phyloP scores from a whole-genome alignment of 2,888 invertebrate genomes.

The Temnothorax unifasciatus region DNA sequence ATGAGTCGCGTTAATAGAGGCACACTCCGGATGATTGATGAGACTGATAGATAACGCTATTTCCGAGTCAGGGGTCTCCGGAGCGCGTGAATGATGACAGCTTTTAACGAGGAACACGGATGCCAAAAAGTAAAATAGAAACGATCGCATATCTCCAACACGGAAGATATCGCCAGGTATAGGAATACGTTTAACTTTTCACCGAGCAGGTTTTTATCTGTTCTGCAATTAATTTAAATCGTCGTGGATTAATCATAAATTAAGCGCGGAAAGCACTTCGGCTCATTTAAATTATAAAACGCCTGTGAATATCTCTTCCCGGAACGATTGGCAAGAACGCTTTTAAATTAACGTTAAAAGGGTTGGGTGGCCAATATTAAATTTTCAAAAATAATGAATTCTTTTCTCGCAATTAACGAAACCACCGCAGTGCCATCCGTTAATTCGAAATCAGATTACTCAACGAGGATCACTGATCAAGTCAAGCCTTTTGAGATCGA shows the following conservation, averaged over 20 bases:
- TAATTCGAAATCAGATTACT: background rate
- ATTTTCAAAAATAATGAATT: background rate
- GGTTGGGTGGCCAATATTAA: background rate
- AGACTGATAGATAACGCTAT: slow-evolving; percentile 57
- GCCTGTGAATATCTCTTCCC: background rate
- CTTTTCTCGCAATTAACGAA: background rate
- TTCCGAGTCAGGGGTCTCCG: slow-evolving; percentile 49
- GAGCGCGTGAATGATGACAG: slow-evolving; percentile 48
- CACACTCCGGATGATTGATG: slow-evolving; percentile 62
- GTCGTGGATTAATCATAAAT: slow-evolving; percentile 41
- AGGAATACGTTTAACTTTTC: slow-evolving; percentile 10
- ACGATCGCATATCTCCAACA: slow-evolving; percentile 21
- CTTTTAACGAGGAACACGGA: slow-evolving; percentile 45
- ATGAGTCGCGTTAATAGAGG: slow-evolving; percentile 67
- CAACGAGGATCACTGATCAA: background rate
- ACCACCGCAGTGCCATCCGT: background rate
- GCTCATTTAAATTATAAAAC: slow-evolving; percentile 45
- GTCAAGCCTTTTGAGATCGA: background rate
- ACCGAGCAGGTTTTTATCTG: slow-evolving; percentile 6
- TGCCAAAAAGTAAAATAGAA: slow-evolving; percentile 46
- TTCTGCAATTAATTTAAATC: slow-evolving; percentile 34
- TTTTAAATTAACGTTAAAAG: background rate
- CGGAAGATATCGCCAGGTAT: slow-evolving; percentile 24
- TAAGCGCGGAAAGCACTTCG: slow-evolving; percentile 19
- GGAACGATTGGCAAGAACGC: background rate